Conservation (phyloP, 1,140 invertebrate genomes). For the Aphelenchoides avenae region DNA sequence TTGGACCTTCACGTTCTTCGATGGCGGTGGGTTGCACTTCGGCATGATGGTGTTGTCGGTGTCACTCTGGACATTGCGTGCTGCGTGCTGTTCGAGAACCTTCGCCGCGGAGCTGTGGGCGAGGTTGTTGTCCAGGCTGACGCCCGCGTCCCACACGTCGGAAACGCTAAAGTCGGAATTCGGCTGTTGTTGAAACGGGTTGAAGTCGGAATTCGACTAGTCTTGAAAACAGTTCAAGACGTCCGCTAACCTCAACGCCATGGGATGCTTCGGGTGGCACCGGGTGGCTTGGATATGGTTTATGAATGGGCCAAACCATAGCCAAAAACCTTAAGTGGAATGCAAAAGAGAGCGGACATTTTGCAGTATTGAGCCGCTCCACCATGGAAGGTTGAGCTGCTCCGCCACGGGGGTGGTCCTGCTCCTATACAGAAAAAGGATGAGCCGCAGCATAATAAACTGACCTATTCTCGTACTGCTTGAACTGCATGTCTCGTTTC, state of each 20-base stretch:
- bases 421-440: background rate
- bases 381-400: conserved; percentile 1
- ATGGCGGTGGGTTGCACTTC: conserved; percentile 43
- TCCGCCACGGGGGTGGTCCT: too few species aligned
- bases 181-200: background rate
- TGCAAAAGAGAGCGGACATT: background rate
- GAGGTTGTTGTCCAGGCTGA: conserved; percentile 39
- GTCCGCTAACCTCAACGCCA: too few species aligned
- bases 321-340: conserved; percentile 3
- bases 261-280: too few species aligned
- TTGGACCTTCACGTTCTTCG: conserved; percentile 41
- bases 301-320: background rate
- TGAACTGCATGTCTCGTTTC: conserved; percentile 41
- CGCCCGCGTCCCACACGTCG: conserved; percentile 49
- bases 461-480: conserved; percentile 49
- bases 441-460: conserved; percentile 6
- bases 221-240: too few species aligned
- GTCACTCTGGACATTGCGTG: background rate
- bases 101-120: conserved; percentile 41
- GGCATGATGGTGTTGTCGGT: conserved; percentile 15
- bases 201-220: too few species aligned
- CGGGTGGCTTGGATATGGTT: too few species aligned
- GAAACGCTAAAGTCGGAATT: conserved; percentile 53
- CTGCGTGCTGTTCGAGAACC: conserved; percentile 45
- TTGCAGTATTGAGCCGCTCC: background rate